Percentiles rank a stretch among this genome's conserved stretches.
phyloP scores from a whole-genome alignment of 2,113 vertebrate species.

The Clarias magur region DNA sequence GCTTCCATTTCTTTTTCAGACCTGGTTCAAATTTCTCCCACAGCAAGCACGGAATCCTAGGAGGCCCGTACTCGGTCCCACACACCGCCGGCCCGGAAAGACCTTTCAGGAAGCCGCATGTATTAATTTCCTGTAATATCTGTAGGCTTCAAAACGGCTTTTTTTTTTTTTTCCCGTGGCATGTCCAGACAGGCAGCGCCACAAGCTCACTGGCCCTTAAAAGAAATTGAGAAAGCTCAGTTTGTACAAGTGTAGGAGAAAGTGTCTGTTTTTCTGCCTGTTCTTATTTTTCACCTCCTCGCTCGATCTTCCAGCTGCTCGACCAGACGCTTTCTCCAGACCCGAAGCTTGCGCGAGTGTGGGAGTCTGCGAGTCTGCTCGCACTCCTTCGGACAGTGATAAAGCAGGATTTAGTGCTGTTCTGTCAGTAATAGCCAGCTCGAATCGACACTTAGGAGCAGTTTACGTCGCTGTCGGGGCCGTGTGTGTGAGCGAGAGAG shows the following conservation, averaged over 20 bases:
- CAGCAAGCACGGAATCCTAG: neutral
- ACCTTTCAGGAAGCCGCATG: neutral
- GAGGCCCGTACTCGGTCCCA: neutral
- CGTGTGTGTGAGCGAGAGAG: constrained; percentile 53
- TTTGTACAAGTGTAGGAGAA: neutral
- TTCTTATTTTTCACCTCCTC: neutral
- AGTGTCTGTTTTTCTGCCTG: neutral
- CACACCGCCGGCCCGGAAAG: neutral
- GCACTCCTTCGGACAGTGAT: constrained; percentile 68
- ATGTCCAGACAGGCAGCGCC: neutral
- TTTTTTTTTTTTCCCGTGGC: neutral
- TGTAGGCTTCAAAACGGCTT: neutral
- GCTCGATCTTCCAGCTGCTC: neutral
- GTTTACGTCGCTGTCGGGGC: constrained; percentile 63
- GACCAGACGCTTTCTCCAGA: neutral
- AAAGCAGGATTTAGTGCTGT: constrained; percentile 67
- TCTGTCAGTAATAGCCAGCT: constrained; percentile 71
- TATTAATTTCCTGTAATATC: constrained; percentile 23
- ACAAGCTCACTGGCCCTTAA: neutral
- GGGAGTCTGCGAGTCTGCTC: constrained; percentile 47
- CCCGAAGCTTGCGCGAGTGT: neutral
- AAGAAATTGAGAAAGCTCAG: neutral
- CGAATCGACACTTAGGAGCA: constrained; percentile 75
- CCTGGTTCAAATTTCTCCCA: constrained; percentile 32
- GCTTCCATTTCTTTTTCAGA: constrained; percentile 59